Evolutionary conservation across 2,797 vertebrate genomes (phyloP).

Genomic region (Mionectes olivaceus): DNA sequence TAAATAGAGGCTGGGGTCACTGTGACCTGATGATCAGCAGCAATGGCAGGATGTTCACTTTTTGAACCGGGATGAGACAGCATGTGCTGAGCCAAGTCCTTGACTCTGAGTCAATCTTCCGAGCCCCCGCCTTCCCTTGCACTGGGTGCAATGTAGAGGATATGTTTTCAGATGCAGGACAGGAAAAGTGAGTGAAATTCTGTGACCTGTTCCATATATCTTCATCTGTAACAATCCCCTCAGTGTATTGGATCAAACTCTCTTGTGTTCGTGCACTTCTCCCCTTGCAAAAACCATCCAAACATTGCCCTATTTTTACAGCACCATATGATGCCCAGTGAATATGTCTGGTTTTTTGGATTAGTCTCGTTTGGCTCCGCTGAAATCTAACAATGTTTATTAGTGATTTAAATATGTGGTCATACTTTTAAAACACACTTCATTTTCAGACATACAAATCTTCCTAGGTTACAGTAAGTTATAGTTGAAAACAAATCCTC

Average conservation of each 20-base stretch:
- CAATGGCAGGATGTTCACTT: slow-evolving; percentile 5
- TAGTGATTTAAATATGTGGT: background rate
- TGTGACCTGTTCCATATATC: background rate
- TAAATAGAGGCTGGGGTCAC: slow-evolving; percentile 12
- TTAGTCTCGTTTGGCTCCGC: background rate
- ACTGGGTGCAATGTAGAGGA: background rate
- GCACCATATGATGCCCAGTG: background rate
- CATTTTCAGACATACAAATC: background rate
- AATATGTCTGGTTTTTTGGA: background rate
- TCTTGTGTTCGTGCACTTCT: background rate
- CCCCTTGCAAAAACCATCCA: background rate
- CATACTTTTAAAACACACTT: background rate
- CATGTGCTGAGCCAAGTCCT: background rate
- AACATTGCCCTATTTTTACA: background rate
- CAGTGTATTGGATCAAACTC: background rate
- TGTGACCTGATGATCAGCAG: background rate
- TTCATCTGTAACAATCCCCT: background rate
- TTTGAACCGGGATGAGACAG: background rate
- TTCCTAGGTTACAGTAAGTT: background rate
- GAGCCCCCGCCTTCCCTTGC: background rate
- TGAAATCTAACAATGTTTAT: background rate
- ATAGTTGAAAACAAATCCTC: background rate
- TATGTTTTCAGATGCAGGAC: background rate
- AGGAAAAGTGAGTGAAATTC: background rate
- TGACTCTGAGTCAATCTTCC: background rate